These are phyloP conservation scores for Drosophila paramelanica DNA, from an alignment of 2,888 invertebrate genomes.

Conservation along the genomic window DNA sequence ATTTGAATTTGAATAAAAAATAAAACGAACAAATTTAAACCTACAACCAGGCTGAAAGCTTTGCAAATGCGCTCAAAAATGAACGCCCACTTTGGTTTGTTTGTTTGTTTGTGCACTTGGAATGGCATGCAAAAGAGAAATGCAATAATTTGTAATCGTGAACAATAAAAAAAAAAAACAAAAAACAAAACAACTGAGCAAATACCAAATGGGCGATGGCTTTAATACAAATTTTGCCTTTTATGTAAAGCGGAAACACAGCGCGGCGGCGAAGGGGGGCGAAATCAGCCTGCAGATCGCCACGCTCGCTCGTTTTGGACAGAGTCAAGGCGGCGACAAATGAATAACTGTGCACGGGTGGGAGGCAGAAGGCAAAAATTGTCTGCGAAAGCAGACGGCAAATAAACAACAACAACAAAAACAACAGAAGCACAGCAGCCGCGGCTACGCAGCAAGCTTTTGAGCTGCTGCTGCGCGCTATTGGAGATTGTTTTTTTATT, in stretches of 20 bases:
- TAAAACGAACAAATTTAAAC: constrained; percentile 1
- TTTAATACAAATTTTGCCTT: constrained; percentile 60
- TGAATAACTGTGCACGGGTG: constrained; percentile 40
- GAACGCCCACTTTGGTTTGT: constrained; percentile 25
- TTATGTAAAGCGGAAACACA: constrained; percentile 65
- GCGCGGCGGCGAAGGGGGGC: constrained; percentile 11
- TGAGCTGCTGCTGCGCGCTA: constrained; percentile 40
- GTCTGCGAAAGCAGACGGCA: constrained; percentile 44
- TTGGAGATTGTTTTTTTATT: constrained; percentile 35
- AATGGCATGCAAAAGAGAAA: constrained; percentile 52
- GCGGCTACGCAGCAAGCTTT: constrained; percentile 38
- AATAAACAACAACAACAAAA: constrained; percentile 36
- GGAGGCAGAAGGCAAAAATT: constrained; percentile 32
- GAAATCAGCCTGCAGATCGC: constrained; percentile 40
- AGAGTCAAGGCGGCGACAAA: constrained; percentile 57
- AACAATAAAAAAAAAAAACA: constrained; percentile 21
- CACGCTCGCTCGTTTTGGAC: constrained; percentile 53
- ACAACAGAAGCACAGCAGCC: constrained; percentile 4
- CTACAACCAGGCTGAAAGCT: constrained; percentile 16
- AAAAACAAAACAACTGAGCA: constrained; percentile 38
- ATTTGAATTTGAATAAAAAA: constrained; percentile 3
- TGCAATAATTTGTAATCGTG: constrained; percentile 57
- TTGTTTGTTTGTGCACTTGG: constrained; percentile 43
- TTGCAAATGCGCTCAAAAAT: constrained; percentile 32
- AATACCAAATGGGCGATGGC: constrained; percentile 59